phyloP scores from a whole-genome alignment of 2,888 invertebrate genomes.

The Eurytoma adleriae region DNA sequence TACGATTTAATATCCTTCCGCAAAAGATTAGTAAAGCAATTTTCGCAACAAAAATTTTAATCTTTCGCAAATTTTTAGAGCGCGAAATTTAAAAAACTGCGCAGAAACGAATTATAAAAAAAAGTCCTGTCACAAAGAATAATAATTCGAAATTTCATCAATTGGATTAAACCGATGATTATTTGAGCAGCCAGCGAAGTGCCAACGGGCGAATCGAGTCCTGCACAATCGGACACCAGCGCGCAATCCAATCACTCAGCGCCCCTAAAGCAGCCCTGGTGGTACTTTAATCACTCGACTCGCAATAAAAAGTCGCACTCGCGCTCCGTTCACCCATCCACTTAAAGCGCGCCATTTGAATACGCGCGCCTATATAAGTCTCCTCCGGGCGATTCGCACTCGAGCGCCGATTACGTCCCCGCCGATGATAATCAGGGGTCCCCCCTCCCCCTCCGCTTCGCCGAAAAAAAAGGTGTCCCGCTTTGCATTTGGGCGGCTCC shows the following conservation, averaged over 20 bases:
- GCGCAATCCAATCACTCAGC: conserved; percentile 1
- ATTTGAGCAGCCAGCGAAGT: too few species aligned
- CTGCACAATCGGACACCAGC: too few species aligned
- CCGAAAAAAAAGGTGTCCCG: conserved; percentile 11
- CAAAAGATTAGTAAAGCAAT: too few species aligned
- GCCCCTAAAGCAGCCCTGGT: background rate
- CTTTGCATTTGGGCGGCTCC: conserved; percentile 19
- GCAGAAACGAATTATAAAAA: too few species aligned
- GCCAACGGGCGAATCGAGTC: too few species aligned
- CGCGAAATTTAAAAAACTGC: too few species aligned
- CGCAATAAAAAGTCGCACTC: background rate
- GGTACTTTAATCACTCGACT: conserved; percentile 5
- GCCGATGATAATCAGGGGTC: conserved; percentile 41
- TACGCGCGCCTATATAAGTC: background rate
- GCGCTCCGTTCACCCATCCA: background rate
- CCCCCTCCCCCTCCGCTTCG: conserved; percentile 12
- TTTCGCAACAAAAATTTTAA: too few species aligned
- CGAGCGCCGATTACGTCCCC: conserved; percentile 32
- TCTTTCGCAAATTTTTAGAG: too few species aligned
- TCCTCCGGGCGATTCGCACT: conserved; percentile 37
- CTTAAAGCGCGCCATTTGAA: background rate
- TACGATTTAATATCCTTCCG: too few species aligned
- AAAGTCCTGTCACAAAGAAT: too few species aligned
- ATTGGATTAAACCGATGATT: too few species aligned
- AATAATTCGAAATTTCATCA: too few species aligned